Conservation (phyloP, 2,113 vertebrate species). For the Cochlearius cochlearius region DNA sequence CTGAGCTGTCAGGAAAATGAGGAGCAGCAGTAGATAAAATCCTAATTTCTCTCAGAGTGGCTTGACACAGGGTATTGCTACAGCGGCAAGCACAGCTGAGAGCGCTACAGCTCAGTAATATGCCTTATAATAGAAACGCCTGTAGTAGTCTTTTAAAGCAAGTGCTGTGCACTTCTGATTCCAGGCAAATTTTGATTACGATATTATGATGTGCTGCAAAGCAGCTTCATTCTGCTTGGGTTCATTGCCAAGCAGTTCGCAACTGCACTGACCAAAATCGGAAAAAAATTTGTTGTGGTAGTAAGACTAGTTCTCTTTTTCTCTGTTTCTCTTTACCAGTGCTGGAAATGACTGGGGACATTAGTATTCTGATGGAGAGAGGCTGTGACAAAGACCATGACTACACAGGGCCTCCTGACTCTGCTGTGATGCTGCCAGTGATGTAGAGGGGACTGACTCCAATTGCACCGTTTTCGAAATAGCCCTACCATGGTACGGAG, state of each 20-base stretch:
- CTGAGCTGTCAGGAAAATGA: not conserved
- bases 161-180: not conserved
- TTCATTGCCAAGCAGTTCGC: not conserved
- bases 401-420: slow-evolving; percentile 53
- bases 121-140: not conserved
- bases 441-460: slow-evolving; percentile 52
- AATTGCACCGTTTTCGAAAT: slow-evolving; percentile 21
- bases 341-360: slow-evolving; percentile 3
- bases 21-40: not conserved
- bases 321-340: not conserved
- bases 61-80: not conserved
- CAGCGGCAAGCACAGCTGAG: not conserved
- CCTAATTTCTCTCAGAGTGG: not conserved
- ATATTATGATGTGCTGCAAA: not conserved
- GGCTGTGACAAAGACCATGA: slow-evolving; percentile 65
- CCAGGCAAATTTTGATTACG: not conserved
- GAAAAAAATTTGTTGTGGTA: not conserved
- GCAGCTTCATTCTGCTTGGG: not conserved
- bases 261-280: not conserved
- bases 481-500: slow-evolving; percentile 27
- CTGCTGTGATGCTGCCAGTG: slow-evolving; percentile 47
- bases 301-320: not conserved
- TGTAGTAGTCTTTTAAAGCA: not conserved
- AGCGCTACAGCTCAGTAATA: not conserved
- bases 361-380: slow-evolving; percentile 63